phyloP scores from a whole-genome alignment of 2,113 vertebrate genomes.

The Sterna hirundo region DNA sequence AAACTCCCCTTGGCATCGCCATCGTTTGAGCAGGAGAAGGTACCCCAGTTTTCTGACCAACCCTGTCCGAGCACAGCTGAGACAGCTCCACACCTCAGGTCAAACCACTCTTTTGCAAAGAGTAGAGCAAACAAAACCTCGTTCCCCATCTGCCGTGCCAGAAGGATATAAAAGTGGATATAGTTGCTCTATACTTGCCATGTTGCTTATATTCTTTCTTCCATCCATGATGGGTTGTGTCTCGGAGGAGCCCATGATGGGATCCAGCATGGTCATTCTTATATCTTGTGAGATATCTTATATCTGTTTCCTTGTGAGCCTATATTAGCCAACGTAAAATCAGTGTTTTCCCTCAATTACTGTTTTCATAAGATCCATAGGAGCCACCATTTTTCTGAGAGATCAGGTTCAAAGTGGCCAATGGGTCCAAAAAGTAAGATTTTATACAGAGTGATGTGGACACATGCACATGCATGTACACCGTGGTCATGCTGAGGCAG shows the following conservation, averaged over 20 bases:
- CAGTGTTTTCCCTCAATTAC: background rate
- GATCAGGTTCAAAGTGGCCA: background rate
- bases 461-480: rapidly evolving
- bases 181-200: background rate
- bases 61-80: background rate
- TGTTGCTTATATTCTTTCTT: background rate
- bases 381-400: background rate
- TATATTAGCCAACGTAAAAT: background rate
- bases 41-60: background rate
- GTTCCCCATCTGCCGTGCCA: background rate
- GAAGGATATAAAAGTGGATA: background rate
- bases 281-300: rapidly evolving
- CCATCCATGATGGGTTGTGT: background rate
- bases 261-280: background rate
- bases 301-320: background rate
- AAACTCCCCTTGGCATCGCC: rapidly evolving
- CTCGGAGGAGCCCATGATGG: background rate
- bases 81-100: background rate
- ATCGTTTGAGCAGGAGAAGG: rapidly evolving
- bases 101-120: background rate
- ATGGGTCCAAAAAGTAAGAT: background rate
- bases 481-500: background rate
- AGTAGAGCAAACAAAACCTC: background rate
- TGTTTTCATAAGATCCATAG: background rate
- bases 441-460: background rate